phyloP scores from a whole-genome alignment of 1,140 invertebrate species.

The Listronotus oregonensis region DNA sequence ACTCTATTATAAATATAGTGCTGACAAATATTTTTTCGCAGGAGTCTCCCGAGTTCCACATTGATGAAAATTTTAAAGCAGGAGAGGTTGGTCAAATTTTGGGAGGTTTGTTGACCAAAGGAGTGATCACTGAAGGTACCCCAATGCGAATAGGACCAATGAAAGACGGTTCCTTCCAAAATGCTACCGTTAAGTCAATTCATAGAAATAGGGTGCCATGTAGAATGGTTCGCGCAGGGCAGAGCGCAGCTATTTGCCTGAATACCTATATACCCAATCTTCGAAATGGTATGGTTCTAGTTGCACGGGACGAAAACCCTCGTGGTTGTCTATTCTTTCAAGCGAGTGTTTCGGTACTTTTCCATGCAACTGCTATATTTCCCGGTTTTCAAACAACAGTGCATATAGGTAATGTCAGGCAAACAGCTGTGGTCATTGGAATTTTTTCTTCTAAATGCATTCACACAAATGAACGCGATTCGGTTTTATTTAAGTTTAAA shows the following conservation, averaged over 20 bases:
- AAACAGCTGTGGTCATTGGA: slow-evolving; percentile 85
- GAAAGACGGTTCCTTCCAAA: slow-evolving; percentile 79
- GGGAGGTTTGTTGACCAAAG: slow-evolving; percentile 84
- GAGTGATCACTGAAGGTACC: slow-evolving; percentile 84
- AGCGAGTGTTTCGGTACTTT: slow-evolving; percentile 85
- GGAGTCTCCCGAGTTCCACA: slow-evolving; percentile 84
- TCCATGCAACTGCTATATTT: slow-evolving; percentile 82
- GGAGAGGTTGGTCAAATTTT: slow-evolving; percentile 81
- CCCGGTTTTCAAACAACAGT: slow-evolving; percentile 92
- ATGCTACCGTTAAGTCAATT: slow-evolving; percentile 80
- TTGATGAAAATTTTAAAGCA: slow-evolving; percentile 91
- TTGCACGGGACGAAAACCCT: slow-evolving; percentile 55
- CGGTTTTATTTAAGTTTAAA: slow-evolving; percentile 87
- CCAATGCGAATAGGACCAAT: slow-evolving; percentile 77
- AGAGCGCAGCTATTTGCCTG: slow-evolving; percentile 89
- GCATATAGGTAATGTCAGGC: slow-evolving; percentile 92
- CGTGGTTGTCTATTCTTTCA: slow-evolving; percentile 58
- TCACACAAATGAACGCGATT: slow-evolving; percentile 82
- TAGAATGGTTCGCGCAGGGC: slow-evolving; percentile 83
- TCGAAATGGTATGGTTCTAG: slow-evolving; percentile 84
- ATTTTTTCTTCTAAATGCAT: slow-evolving; percentile 65
- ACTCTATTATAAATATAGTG: too few species aligned
- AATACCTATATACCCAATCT: slow-evolving; percentile 63
- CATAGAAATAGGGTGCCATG: slow-evolving; percentile 91
- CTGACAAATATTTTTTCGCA: slow-evolving; percentile 48